These are phyloP conservation scores for Egretta garzetta DNA, from an alignment of 2,113 vertebrate genomes.

Conservation along the genomic window DNA sequence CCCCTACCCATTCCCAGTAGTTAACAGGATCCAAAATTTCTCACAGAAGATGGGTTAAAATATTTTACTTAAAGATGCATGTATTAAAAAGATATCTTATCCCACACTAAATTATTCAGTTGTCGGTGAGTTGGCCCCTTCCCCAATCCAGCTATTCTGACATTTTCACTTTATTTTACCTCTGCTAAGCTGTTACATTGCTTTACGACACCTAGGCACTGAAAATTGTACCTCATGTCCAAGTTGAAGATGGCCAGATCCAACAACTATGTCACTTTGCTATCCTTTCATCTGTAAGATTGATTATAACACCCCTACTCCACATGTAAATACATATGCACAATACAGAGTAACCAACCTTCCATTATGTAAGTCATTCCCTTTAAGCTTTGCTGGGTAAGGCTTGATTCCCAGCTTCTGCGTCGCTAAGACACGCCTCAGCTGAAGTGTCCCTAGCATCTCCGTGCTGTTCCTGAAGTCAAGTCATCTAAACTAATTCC, in stretches of 20 bases:
- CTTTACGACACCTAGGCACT: background rate
- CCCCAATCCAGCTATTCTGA: background rate
- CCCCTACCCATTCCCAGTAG: background rate
- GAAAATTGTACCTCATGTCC: background rate
- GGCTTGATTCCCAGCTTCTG: background rate
- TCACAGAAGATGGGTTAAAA: background rate
- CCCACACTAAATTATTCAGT: background rate
- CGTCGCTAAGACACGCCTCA: background rate
- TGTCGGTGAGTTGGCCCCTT: background rate
- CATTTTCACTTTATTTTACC: background rate
- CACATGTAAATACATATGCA: background rate
- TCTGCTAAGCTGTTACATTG: background rate
- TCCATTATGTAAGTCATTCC: background rate
- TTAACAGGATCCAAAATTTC: background rate
- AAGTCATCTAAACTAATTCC: background rate
- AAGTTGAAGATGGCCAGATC: background rate
- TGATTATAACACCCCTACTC: background rate
- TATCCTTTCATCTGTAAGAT: background rate
- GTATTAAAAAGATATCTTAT: background rate
- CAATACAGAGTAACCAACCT: background rate
- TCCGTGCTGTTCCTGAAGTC: background rate
- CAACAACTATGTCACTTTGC: background rate
- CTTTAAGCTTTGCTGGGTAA: background rate
- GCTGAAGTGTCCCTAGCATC: background rate
- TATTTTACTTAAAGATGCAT: background rate